These are phyloP conservation scores for Abramis brama DNA, from an alignment of 2,113 vertebrate genomes.

Conservation along the genomic window DNA sequence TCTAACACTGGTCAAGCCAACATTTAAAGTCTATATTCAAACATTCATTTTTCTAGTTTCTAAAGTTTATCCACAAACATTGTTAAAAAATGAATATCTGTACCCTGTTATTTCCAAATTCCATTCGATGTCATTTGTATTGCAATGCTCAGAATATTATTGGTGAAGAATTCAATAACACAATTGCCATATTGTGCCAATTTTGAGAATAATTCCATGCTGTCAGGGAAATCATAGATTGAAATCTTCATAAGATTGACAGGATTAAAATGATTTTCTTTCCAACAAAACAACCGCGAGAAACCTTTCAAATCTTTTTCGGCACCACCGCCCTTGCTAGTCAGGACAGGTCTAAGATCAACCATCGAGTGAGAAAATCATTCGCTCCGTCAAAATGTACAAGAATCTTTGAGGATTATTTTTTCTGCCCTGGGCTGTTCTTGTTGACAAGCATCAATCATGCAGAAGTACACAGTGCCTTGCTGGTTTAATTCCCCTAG, in stretches of 20 bases:
- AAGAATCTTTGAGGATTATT: conserved; percentile 33
- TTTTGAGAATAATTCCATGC: background rate
- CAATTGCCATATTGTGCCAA: background rate
- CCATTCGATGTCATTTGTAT: background rate
- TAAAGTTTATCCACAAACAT: background rate
- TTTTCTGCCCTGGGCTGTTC: background rate
- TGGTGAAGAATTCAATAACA: background rate
- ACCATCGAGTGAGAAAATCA: background rate
- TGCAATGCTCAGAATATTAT: background rate
- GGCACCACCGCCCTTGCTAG: background rate
- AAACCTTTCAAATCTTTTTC: background rate
- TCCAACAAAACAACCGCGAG: background rate
- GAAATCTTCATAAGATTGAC: background rate
- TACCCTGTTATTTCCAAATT: background rate
- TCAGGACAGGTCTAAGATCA: conserved; percentile 4
- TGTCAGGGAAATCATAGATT: background rate
- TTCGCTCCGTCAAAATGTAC: conserved; percentile 38
- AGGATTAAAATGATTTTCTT: background rate
- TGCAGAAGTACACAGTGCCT: conserved; percentile 31
- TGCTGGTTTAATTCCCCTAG: conserved; percentile 45
- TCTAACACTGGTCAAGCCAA: too few relatives aligned
- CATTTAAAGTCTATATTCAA: background rate
- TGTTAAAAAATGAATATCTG: background rate
- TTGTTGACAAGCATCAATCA: conserved; percentile 55
- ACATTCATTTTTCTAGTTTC: background rate